Evolutionary conservation across 2,113 vertebrate species (phyloP), one percentile per base, ranked within the genome.

Genomic region (Mellivora capensis): DNA sequence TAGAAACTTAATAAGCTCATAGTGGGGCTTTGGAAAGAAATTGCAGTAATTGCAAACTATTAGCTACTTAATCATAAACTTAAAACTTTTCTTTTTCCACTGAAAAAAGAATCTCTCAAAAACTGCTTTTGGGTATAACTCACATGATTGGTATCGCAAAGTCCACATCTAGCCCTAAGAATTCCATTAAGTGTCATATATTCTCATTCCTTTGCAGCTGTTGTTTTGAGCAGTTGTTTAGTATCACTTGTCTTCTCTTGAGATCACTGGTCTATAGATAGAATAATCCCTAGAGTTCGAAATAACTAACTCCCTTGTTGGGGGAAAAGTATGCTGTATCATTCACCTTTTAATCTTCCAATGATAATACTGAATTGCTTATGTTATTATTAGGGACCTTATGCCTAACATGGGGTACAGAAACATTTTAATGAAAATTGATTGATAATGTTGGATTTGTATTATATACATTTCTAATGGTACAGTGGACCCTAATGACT

Each of bases 121-220:
- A 93, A 95, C 49, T 59, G 7, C 62, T 92, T 93, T 94, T 90
- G 27, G 31, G 12, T 72, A 17, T 94, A 96, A 31, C 62, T 67
- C 42, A 84, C 34, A 72, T 49, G 12, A 95, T 85, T 90, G 18
- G 42, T 88, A 89, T 87, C 87, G 31, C n/a, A n/a, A 67, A 97
- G 94, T 90, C 52, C 0, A 2, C 29, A 83, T 59, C 37, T 97
- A 95, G 37, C 93, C 91, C 57, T 96, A 47, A 81, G 93, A 47
- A 2, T 84, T 87, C 8, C 37, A 69, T 34, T 93, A 96, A 96
- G 96, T 97, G 94, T 93, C 93, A 94, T 97, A 93, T 57, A 89
- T 97, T 98, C 97, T 98, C 96, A 84, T 3, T 94, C 31, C 94
- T 54, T 7, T 57, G 84, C 99, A 99, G 98, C 98, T 99, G 98